Evolutionary conservation across 2,888 invertebrate genomes (phyloP).

Genomic region (Pachliopta kotzebuea): DNA sequence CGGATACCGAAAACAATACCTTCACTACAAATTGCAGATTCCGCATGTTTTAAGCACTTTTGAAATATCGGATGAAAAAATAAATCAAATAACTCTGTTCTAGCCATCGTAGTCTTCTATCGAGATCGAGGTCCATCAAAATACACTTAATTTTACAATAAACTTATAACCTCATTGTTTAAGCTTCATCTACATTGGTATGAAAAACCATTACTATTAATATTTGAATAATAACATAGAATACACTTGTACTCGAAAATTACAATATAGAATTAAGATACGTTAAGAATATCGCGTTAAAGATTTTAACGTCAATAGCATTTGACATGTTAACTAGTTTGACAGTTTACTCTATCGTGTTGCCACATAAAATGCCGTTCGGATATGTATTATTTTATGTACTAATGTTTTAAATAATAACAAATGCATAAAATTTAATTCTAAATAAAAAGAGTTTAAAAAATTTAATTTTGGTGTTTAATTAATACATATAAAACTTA

Average conservation of each 20-base stretch:
- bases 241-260: slow-evolving; percentile 37
- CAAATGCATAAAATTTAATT: no score
- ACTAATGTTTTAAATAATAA: no score
- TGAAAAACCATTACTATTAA: slow-evolving; percentile 10
- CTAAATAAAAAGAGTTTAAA: no score
- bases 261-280: slow-evolving; percentile 31
- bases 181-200: slow-evolving; percentile 48
- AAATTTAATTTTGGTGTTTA: no score
- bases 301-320: slow-evolving; percentile 22
- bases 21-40: slow-evolving; percentile 60
- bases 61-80: slow-evolving; percentile 79
- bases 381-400: slow-evolving; percentile 1
- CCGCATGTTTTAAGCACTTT: slow-evolving; percentile 77
- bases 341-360: slow-evolving; percentile 19
- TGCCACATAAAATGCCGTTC: slow-evolving; percentile 24
- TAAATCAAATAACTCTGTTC: slow-evolving; percentile 75
- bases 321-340: slow-evolving; percentile 17
- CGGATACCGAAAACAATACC: slow-evolving; percentile 47
- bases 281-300: slow-evolving; percentile 18
- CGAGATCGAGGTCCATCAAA: slow-evolving; percentile 51
- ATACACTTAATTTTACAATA: slow-evolving; percentile 55
- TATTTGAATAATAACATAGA: slow-evolving; percentile 28
- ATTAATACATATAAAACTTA: no score
- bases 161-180: slow-evolving; percentile 66
- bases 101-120: slow-evolving; percentile 63